Conservation (phyloP, 2,797 vertebrate genomes). For the Tangara arthus region DNA sequence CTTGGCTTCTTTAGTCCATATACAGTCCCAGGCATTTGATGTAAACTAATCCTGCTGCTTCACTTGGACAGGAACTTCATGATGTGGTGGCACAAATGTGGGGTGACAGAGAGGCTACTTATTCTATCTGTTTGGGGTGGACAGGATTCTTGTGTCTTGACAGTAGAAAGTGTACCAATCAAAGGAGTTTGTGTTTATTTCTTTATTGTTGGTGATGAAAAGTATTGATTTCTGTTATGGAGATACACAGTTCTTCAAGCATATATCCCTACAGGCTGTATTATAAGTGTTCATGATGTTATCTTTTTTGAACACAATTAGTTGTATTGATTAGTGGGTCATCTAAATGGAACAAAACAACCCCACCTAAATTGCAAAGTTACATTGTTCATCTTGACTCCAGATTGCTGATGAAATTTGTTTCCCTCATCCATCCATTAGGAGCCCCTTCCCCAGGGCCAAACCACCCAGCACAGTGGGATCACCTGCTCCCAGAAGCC, state of each 20-base stretch:
- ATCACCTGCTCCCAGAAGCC: background rate
- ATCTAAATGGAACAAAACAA: background rate
- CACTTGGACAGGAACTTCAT: background rate
- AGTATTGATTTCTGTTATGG: background rate
- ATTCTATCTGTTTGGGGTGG: background rate
- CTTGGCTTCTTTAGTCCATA: background rate
- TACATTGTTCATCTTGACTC: background rate
- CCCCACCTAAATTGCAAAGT: background rate
- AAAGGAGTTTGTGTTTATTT: background rate
- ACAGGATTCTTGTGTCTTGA: background rate
- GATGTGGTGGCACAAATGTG: background rate
- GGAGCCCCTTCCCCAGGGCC: background rate
- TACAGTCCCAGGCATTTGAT: background rate
- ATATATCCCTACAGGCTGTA: background rate
- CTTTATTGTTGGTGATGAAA: background rate
- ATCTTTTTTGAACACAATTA: background rate
- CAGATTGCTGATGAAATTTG: background rate
- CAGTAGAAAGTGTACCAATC: background rate
- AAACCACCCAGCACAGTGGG: background rate
- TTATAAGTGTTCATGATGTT: background rate
- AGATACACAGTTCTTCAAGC: background rate
- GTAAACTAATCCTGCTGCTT: background rate
- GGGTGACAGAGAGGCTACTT: background rate
- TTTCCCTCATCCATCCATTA: background rate
- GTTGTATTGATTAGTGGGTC: background rate